Evolutionary conservation across 2,113 vertebrate genomes (phyloP), one percentile per base, ranked within the genome.

Genomic region (Burhinus oedicnemus): DNA sequence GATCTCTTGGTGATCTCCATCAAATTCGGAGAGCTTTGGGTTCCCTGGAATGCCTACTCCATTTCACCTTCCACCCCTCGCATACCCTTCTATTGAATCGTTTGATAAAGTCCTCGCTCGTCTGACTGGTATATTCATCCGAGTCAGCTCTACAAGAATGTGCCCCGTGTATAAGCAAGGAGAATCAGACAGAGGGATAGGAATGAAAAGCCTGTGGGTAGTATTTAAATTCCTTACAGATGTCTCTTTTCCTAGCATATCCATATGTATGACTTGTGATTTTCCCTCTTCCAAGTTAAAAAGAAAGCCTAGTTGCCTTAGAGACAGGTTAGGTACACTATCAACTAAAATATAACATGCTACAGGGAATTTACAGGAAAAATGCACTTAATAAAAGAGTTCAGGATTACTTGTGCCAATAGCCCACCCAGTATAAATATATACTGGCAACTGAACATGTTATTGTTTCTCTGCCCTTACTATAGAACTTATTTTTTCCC

Each of bases 371-470:
- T 64, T 62, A 84, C 83, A 97, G 95, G 96, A 96, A 97, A 97
- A 96, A 95, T 65, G 22, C 79, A 95, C 90, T 95, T 90, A 77
- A 83, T 83, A 77, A 93, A 88, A 70, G 49, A 55, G 64, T 68
- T 82, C 57, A 81, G 75, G 61, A 70, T 78, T 78, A 75, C 14
- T 61, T 32, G 49, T 92, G 86, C 76, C 92, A 95, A 72, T 19
- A 90, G 94, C 86, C 93, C 90, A 92, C 93, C 90, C 82, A 79
- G 30, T 80, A 94, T 87, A 97, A 97, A 94, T 66, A 89, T 45
- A 83, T 42, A 62, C 44, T 94, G 90, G 93, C 86, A 96, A 76
- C 11, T 27, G 19, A 83, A 93, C 40, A 57, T 55, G 42, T 57
- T 93, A 95, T 93, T 96, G 62, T 93, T 93, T 66, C 87, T 71